Percentiles rank a stretch among this genome's conserved stretches.
phyloP scores from a whole-genome alignment of 2,888 invertebrate species.

The Bhutanitis thaidina region DNA sequence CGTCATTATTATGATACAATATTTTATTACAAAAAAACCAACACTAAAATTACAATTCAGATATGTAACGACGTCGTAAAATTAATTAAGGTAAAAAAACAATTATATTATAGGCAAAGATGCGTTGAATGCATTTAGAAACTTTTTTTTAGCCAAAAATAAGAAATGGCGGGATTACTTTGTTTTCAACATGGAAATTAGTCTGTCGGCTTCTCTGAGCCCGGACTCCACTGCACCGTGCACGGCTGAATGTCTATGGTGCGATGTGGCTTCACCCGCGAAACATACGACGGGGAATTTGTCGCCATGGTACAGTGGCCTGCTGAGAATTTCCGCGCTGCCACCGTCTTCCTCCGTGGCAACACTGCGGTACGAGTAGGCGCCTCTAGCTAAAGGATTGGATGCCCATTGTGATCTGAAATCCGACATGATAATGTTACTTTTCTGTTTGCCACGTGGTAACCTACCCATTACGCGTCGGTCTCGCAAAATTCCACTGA shows the following conservation, averaged over 20 bases:
- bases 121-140: no score
- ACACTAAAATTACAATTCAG: no score
- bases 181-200: constrained; percentile 53
- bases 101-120: no score
- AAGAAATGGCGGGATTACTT: neutral
- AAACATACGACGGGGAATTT: constrained; percentile 79
- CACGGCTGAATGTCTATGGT: constrained; percentile 82
- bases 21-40: no score
- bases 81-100: no score
- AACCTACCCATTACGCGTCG: no score
- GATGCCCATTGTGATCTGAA: constrained; percentile 83
- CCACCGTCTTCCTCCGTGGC: constrained; percentile 77
- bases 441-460: no score
- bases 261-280: constrained; percentile 84
- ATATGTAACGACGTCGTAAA: no score
- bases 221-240: constrained; percentile 89
- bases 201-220: constrained; percentile 84
- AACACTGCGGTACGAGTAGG: constrained; percentile 83
- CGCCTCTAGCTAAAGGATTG: constrained; percentile 81
- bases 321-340: constrained; percentile 73
- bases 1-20: no score
- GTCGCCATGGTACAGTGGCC: constrained; percentile 64
- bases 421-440: no score
- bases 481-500: no score
- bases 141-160: no score